Evolutionary conservation across 2,888 invertebrate species (phyloP), one percentile per base, ranked within the genome.

Genomic region (Monoplex corrugatus): DNA sequence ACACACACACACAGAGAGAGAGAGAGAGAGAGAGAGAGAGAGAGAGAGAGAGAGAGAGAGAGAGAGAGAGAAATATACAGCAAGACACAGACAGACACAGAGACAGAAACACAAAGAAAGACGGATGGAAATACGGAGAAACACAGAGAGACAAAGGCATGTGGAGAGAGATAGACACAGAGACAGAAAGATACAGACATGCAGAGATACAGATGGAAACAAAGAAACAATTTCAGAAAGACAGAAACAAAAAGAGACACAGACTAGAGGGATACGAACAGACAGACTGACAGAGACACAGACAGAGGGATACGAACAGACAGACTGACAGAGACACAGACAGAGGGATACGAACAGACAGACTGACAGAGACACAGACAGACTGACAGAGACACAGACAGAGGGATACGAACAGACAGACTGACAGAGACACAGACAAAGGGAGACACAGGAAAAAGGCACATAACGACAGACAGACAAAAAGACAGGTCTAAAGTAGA

Each of bases 311-410:
- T 19, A 87, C n/a, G 19, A n/a, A n/a, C n/a, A n/a, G n/a, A n/a
- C n/a, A n/a, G n/a, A n/a, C n/a, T n/a, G n/a, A n/a, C n/a, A 50
- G n/a, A n/a, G n/a, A n/a, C n/a, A 40, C 75, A 40, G 16, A 40
- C 35, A 28, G n/a, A 8, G 45, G 57, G n/a, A 0, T 19, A 87
- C n/a, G 19, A n/a, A n/a, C n/a, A n/a, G n/a, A n/a, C n/a, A n/a
- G n/a, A n/a, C n/a, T 38, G 87, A 87, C n/a, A 82, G 82, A 87
- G 57, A 87, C 45, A 87, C 50, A 50, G 57, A 82, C 57, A 87
- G 57, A 50, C 82, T 82, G 82, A 87, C 57, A 50, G 82, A 38
- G 35, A 82, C 57, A 87, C 32, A 87, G 78, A 78, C 28, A 78
- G 78, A 78, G 13, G 50, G 45, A 78, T 13, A 78, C 35, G n/a